A percentile compares a stretch with the other conserved stretches of the same genome.
Conservation (phyloP, 2,113 vertebrate genomes). For the Aramus guarauna region DNA sequence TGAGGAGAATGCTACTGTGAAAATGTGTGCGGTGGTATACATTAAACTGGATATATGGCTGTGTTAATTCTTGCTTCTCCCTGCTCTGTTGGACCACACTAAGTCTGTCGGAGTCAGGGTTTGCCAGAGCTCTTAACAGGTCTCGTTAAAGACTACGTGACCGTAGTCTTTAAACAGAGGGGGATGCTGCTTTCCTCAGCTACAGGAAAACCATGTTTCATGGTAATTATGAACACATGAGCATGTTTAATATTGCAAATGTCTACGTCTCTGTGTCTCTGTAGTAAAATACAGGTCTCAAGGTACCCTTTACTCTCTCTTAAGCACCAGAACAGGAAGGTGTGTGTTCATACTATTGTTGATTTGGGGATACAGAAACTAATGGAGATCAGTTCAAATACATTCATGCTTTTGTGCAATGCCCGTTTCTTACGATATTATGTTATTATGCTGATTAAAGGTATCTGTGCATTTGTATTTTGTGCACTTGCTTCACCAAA, state of each 20-base stretch:
- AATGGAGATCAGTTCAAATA: background rate
- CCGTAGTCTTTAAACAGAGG: background rate
- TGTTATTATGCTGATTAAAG: background rate
- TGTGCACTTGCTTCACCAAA: background rate
- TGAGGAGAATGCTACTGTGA: background rate
- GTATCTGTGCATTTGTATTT: background rate
- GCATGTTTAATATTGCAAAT: background rate
- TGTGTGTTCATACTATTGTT: background rate
- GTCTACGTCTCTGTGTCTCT: background rate
- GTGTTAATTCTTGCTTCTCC: background rate
- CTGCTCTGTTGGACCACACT: background rate
- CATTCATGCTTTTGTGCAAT: background rate
- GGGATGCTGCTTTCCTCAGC: background rate
- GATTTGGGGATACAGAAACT: background rate
- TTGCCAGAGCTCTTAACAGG: background rate
- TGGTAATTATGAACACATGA: background rate
- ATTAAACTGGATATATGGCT: background rate
- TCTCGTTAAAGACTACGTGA: too few species aligned
- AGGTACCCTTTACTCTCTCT: background rate
- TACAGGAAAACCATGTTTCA: accelerated
- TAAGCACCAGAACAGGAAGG: constrained; percentile 7
- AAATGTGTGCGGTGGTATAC: background rate
- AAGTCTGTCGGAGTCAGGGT: background rate
- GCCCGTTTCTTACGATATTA: background rate
- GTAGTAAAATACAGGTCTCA: background rate